phyloP scores from a whole-genome alignment of 2,888 invertebrate genomes.

The Acanthacorydalis orientalis region DNA sequence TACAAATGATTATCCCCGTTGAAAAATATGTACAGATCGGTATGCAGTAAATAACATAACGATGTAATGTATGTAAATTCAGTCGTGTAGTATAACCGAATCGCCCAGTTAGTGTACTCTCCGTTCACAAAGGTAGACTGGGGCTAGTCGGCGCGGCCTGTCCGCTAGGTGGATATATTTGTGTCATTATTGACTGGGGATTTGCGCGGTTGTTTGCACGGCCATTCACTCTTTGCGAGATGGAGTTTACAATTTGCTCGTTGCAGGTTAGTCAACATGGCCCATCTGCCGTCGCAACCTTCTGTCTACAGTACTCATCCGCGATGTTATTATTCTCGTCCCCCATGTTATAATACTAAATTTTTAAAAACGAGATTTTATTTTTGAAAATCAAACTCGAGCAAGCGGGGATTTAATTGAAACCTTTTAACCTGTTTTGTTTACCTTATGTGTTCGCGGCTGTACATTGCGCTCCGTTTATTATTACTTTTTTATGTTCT shows the following conservation, averaged over 20 bases:
- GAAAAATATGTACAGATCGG: no score
- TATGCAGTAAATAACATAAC: no score
- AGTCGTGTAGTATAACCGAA: no score
- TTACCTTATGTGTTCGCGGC: no score
- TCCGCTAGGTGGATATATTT: background rate
- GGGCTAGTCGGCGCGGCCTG: background rate
- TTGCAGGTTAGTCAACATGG: background rate
- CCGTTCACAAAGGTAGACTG: no score
- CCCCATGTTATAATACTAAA: background rate
- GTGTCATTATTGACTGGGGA: constrained; percentile 2
- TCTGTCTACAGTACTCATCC: background rate
- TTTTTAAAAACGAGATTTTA: background rate
- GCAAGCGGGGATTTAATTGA: background rate
- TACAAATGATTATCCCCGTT: no score
- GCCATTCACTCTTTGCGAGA: background rate
- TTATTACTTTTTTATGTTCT: no score
- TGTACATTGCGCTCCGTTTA: no score
- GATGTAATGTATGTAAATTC: no score
- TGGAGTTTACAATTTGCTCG: constrained; percentile 4
- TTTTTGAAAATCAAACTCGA: background rate
- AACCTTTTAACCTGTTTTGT: background rate
- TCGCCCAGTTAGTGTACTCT: no score
- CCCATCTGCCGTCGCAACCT: background rate
- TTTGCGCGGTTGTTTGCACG: constrained; percentile 3
- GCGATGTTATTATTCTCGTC: background rate